Evolutionary conservation across 2,113 vertebrate species (phyloP).

Genomic region (Trochalopteron elliotii): DNA sequence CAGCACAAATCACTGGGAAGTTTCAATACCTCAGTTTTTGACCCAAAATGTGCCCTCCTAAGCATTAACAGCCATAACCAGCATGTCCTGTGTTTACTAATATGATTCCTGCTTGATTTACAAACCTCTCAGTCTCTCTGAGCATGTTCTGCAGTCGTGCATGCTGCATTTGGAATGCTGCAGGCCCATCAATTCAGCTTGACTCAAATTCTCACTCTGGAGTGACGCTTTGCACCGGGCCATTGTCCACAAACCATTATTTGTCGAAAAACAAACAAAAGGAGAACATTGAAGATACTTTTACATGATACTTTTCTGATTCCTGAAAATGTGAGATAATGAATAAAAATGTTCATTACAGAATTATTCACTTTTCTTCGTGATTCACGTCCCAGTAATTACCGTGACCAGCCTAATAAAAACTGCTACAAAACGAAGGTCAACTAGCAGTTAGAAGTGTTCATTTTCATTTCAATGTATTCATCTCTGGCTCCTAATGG

Average conservation of each 20-base stretch:
- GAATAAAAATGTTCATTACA: slow-evolving; percentile 97
- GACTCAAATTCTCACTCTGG: background rate
- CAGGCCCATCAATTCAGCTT: background rate
- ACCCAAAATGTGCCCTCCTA: background rate
- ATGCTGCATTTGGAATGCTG: background rate
- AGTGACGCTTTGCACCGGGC: background rate
- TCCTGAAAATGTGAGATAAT: slow-evolving; percentile 84
- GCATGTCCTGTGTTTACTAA: background rate
- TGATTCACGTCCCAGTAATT: slow-evolving; percentile 97
- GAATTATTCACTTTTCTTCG: slow-evolving; percentile 92
- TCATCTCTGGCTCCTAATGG: slow-evolving; percentile 98
- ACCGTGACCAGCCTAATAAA: slow-evolving; percentile 94
- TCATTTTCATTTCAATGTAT: slow-evolving; percentile 99
- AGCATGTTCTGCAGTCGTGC: background rate
- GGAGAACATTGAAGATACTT: slow-evolving; percentile 25
- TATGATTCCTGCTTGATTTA: background rate
- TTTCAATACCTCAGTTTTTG: background rate
- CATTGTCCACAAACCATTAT: slow-evolving; percentile 72
- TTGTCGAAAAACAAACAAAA: slow-evolving; percentile 74
- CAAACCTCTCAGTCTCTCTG: background rate
- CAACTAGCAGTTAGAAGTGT: slow-evolving; percentile 98
- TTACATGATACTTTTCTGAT: slow-evolving; percentile 53
- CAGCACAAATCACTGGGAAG: background rate
- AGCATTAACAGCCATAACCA: background rate
- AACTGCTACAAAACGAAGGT: slow-evolving; percentile 96